Conservation (phyloP, 2,797 vertebrate species). For the Falco cherrug region DNA sequence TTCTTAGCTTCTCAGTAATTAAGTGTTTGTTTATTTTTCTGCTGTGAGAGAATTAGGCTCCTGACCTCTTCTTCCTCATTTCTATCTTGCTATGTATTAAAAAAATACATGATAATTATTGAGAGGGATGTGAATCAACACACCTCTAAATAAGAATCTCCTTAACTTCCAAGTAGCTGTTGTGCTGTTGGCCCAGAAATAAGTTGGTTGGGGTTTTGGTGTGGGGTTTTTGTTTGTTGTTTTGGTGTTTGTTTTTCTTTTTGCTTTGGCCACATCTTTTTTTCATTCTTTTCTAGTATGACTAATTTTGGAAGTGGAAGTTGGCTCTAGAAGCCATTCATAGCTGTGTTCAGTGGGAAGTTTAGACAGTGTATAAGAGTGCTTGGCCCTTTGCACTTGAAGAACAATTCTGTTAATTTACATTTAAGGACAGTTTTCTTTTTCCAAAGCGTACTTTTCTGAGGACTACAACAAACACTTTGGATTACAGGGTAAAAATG, state of each 20-base stretch:
- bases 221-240: not conserved
- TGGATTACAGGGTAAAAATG: not conserved
- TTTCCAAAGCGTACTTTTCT: not conserved
- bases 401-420: not conserved
- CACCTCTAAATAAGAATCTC: not conserved
- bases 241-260: not conserved
- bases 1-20: not conserved
- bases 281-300: not conserved
- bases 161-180: not conserved
- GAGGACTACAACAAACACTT: not conserved
- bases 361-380: not conserved
- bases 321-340: not conserved
- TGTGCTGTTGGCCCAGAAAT: not conserved
- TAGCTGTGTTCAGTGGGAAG: not conserved
- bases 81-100: not conserved
- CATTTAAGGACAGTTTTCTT: not conserved
- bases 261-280: not conserved
- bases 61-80: not conserved
- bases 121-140: not conserved
- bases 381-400: not conserved
- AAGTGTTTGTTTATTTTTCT: not conserved
- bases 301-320: not conserved
- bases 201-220: not conserved
- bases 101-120: not conserved
- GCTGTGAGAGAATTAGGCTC: not conserved